Evolutionary conservation across 2,113 vertebrate species (phyloP).

Genomic region (Prunella himalayana): DNA sequence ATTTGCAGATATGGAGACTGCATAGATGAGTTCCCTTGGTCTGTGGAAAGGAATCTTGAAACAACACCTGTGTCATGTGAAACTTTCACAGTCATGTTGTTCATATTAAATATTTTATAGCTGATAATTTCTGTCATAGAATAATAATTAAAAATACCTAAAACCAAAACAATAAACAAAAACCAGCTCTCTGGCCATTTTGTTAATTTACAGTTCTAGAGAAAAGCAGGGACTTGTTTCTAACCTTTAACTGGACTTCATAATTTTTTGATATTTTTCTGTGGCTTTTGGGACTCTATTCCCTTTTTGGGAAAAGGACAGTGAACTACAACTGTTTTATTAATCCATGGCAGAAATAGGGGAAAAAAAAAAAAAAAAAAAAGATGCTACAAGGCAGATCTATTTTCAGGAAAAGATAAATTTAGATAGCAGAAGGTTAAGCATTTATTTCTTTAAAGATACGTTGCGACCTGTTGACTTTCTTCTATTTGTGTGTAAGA

Average conservation of each 20-base stretch:
- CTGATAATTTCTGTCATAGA: not conserved
- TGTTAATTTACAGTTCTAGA: not conserved
- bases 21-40: not conserved
- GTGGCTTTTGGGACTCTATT: not conserved
- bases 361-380: not conserved
- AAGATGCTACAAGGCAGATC: accelerated
- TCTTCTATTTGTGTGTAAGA: not conserved
- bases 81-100: not conserved
- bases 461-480: not conserved
- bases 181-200: accelerated
- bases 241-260: not conserved
- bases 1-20: not conserved
- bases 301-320: not conserved
- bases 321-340: not conserved
- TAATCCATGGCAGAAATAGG: not conserved
- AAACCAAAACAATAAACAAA: not conserved
- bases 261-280: not conserved
- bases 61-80: not conserved
- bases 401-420: not conserved
- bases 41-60: not conserved
- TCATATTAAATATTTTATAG: not conserved
- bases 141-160: not conserved
- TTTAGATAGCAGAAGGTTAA: not conserved
- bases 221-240: not conserved
- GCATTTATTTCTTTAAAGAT: not conserved